Conservation (phyloP, 2,113 vertebrate genomes). For the Heloderma charlesbogerti region DNA sequence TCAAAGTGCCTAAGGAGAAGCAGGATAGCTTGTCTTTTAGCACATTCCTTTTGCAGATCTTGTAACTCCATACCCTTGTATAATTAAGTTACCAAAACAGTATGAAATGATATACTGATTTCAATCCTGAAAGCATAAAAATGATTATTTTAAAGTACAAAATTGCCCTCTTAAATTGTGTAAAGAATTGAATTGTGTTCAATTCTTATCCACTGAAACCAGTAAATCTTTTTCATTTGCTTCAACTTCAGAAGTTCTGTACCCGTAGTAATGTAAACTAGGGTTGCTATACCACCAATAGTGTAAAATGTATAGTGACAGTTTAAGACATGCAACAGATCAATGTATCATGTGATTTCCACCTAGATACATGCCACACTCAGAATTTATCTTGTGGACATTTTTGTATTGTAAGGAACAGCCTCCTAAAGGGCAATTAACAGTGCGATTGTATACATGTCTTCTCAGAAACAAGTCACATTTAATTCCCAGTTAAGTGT, state of each 20-base stretch:
- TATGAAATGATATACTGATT: not conserved
- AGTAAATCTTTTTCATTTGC: not conserved
- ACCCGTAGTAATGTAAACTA: not conserved
- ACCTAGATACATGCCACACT: not conserved
- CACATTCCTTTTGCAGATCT: conserved; percentile 1
- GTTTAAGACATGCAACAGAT: not conserved
- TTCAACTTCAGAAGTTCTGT: not conserved
- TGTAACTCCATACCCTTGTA: conserved; percentile 21
- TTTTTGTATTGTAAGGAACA: not conserved
- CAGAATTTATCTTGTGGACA: not conserved
- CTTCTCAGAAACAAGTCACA: not conserved
- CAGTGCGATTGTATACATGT: not conserved
- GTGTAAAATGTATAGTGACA: not conserved
- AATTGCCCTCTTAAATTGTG: not conserved
- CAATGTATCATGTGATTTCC: not conserved
- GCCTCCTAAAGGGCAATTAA: not conserved
- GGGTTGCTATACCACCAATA: not conserved
- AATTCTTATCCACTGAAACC: not conserved
- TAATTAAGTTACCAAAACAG: conserved; percentile 5
- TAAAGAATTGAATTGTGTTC: not conserved
- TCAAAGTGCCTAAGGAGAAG: conserved; percentile 22
- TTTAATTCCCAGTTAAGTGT: not conserved
- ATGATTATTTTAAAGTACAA: not conserved
- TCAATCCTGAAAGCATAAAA: not conserved
- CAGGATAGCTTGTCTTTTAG: not conserved